Percentiles rank a stretch among this genome's conserved stretches.
Conservation (phyloP, 2,797 vertebrate species). For the Thripadectes ignobilis region DNA sequence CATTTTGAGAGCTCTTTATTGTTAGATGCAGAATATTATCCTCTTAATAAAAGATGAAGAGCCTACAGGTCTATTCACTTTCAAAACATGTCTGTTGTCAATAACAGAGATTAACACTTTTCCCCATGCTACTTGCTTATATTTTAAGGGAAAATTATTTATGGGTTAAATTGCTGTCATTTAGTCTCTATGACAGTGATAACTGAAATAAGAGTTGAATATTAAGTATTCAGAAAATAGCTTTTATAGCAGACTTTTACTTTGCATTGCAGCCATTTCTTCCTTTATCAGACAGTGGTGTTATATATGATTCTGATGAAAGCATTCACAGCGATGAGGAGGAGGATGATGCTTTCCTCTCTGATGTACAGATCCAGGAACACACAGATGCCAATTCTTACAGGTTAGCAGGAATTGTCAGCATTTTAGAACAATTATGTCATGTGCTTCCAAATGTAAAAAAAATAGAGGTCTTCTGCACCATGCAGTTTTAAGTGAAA, state of each 20-base stretch:
- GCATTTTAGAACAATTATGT: not conserved
- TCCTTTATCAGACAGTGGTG: conserved; percentile 91
- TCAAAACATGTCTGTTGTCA: not conserved
- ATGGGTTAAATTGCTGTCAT: not conserved
- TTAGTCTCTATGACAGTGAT: not conserved
- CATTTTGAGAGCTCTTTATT: not conserved
- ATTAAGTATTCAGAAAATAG: not conserved
- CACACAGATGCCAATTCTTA: conserved; percentile 95
- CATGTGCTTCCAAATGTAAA: not conserved
- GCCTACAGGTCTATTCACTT: not conserved
- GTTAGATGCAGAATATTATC: not conserved
- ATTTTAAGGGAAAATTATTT: not conserved
- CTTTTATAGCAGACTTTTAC: conserved; percentile 1
- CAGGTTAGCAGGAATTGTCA: conserved; percentile 78
- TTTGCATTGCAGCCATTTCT: conserved; percentile 90
- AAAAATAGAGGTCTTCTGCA: not conserved
- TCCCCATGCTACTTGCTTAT: not conserved
- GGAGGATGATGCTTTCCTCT: conserved; percentile 91
- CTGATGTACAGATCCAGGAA: conserved; percentile 92
- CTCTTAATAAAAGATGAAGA: not conserved
- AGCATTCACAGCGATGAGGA: conserved; percentile 93
- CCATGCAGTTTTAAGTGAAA: accelerated
- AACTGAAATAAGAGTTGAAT: not conserved
- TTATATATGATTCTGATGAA: conserved; percentile 96
- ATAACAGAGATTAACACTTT: not conserved